Percentiles rank a stretch among this genome's conserved stretches.
These are phyloP conservation scores for Myopa testacea DNA, from an alignment of 2,888 invertebrate species.

Conservation along the genomic window DNA sequence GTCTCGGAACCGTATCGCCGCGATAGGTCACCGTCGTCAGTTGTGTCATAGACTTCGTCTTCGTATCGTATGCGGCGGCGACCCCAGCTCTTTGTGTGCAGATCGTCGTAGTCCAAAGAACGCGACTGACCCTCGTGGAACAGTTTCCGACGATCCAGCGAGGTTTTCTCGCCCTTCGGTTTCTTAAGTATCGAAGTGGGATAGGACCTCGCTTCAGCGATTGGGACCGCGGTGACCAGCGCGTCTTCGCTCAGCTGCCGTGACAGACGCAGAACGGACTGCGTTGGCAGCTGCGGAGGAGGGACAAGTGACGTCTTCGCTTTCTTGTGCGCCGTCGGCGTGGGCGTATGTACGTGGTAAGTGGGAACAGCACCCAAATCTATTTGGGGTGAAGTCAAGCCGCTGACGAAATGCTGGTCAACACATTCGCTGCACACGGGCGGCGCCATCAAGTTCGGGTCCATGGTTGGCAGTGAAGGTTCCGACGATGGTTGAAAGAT, in stretches of 20 bases:
- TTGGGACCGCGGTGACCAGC: conserved; percentile 62
- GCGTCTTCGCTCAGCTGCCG: conserved; percentile 65
- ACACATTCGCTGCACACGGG: conserved; percentile 66
- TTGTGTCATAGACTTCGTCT: conserved; percentile 59
- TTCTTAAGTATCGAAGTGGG: conserved; percentile 64
- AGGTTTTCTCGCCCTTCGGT: conserved; percentile 54
- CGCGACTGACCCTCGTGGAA: conserved; percentile 64
- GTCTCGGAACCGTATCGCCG: conserved; percentile 66
- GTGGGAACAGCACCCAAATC: conserved; percentile 63
- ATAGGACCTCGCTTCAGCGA: conserved; percentile 59
- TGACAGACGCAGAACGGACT: conserved; percentile 60
- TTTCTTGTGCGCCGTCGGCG: conserved; percentile 63
- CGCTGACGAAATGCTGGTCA: conserved; percentile 65
- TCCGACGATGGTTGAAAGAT: conserved; percentile 65
- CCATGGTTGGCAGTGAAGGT: conserved; percentile 65
- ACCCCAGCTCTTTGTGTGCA: conserved; percentile 65
- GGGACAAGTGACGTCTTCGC: conserved; percentile 56
- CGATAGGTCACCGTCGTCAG: conserved; percentile 51
- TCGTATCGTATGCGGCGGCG: conserved; percentile 66
- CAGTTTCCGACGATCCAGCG: conserved; percentile 61
- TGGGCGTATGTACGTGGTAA: conserved; percentile 64
- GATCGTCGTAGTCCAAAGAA: conserved; percentile 67
- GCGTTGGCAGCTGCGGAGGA: conserved; percentile 60
- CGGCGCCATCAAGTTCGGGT: conserved; percentile 60
- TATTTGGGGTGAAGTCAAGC: conserved; percentile 58